Evolutionary conservation across 2,113 vertebrate species (phyloP).

Genomic region (Dicentrarchus labrax): DNA sequence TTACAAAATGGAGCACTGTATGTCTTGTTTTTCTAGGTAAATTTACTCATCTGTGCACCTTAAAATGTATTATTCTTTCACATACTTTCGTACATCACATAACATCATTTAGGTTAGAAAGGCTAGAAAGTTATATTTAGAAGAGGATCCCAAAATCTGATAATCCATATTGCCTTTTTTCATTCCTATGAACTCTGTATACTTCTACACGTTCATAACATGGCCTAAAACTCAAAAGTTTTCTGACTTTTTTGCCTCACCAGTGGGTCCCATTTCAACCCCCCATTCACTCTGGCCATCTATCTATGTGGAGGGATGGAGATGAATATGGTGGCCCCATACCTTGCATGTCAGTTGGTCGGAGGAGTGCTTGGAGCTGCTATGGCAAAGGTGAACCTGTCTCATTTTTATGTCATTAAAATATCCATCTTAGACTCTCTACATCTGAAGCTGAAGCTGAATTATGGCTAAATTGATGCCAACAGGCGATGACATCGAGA

Average conservation of each 20-base stretch:
- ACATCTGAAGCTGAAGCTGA: background rate
- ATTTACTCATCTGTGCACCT: background rate
- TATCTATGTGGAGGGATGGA: constrained; percentile 80
- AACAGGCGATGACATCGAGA: constrained; percentile 66
- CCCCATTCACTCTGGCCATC: constrained; percentile 80
- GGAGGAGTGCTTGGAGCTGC: constrained; percentile 80
- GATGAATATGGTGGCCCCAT: constrained; percentile 71
- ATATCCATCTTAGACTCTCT: background rate
- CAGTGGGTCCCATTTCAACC: constrained; percentile 82
- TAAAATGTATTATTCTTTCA: background rate
- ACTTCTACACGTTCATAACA: background rate
- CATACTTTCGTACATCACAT: background rate
- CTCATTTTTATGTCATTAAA: background rate
- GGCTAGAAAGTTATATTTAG: background rate
- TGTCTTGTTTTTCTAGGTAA: background rate
- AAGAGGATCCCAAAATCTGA: background rate
- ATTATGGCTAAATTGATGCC: background rate
- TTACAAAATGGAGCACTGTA: background rate
- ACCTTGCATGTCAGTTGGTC: constrained; percentile 74
- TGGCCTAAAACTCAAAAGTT: background rate
- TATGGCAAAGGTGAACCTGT: constrained; percentile 77
- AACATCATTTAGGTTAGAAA: too few relatives aligned
- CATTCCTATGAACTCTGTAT: background rate
- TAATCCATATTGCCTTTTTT: background rate
- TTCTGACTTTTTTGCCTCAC: background rate